A percentile compares a stretch with the other conserved stretches of the same genome.
These are phyloP conservation scores for Euthynnus affinis DNA, from an alignment of 2,797 vertebrate species.

Conservation along the genomic window DNA sequence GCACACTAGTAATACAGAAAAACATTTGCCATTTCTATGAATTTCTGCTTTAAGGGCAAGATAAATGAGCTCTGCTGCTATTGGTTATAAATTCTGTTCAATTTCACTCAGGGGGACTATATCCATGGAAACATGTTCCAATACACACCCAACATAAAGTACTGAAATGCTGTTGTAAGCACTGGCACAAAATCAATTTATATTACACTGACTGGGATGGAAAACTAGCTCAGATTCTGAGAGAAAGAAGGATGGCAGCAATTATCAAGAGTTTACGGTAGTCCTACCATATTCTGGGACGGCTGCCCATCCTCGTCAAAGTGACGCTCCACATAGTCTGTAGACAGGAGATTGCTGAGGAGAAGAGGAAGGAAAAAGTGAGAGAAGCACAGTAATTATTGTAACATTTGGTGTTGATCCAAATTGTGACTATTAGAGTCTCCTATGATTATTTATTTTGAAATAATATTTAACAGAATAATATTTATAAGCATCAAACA, in stretches of 20 bases:
- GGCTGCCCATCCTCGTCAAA: slow-evolving; percentile 78
- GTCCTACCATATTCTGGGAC: slow-evolving; percentile 80
- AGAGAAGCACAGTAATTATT: background rate
- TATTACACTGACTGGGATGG: background rate
- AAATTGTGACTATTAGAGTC: background rate
- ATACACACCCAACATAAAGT: background rate
- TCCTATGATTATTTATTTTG: slow-evolving; percentile 1
- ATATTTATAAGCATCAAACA: background rate
- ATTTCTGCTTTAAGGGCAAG: background rate
- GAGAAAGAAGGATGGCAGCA: slow-evolving; percentile 1
- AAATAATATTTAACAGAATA: slow-evolving; percentile 12
- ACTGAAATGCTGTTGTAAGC: background rate
- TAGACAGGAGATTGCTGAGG: slow-evolving; percentile 93
- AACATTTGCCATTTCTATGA: background rate
- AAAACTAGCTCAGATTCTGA: slow-evolving; percentile 5
- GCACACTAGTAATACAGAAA: background rate
- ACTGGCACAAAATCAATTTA: slow-evolving; percentile 20
- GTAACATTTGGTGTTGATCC: no score
- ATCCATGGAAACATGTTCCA: slow-evolving; percentile 1
- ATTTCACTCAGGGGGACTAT: slow-evolving; percentile 8
- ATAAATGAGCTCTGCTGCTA: background rate
- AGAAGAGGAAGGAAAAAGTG: slow-evolving; percentile 32
- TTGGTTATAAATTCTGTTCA: slow-evolving; percentile 14
- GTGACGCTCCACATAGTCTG: slow-evolving; percentile 92
- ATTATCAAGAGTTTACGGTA: slow-evolving; percentile 4